Base-by-base conservation (phyloP, 1,140 invertebrate genomes). In the Bombus consobrinus region DNA sequence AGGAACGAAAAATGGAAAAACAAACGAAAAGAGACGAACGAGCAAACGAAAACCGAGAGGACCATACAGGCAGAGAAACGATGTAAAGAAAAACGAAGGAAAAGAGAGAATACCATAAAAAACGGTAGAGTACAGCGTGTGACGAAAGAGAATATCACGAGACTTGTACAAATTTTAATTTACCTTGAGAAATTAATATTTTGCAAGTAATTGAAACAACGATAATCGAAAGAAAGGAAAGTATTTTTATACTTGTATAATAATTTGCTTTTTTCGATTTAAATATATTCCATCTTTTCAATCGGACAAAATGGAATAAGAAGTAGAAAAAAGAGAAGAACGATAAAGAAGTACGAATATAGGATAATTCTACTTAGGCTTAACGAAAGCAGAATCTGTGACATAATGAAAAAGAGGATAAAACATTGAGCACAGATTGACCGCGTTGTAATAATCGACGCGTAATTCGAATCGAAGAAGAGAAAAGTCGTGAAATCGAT, bases 101-200 rank as follows among this genome's bases (percentile, higher is more conserved):
- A 69, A 39, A 28, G 22, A 28, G 39, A 39, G 22, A 32, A 41
- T 32, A 68, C 41, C n/a, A 76, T 39, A 53, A 69, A 18, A 39
- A 53, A 47, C 59, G 77, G 66, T 88, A 77, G 83, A 74, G 76
- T 79, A 84, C 83, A 84, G 76, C 82, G 82, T 84, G 82, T 59
- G 82, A 71, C 76, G 82, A 84, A 59, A 59, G 64, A 79, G 82
- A 62, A 84, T n/a, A 59, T 22, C 34, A 13, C 12, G 34, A 37
- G 10, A 22, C 39, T 75, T 75, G 25, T 72, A 41, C 13, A 71
- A 8, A 41, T 39, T 25, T 72, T 28, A 8, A 62, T 39, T 39
- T 15, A 72, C 10, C 5, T 13, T 28, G 15, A n/a, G 28, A 62
- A 1, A n/a, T 39, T 72, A 39, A 39, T 72, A 25, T 75, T 34